A percentile compares a stretch with the other conserved stretches of the same genome.
Conservation (phyloP, 2,888 invertebrate genomes). For the Carabus problematicus region DNA sequence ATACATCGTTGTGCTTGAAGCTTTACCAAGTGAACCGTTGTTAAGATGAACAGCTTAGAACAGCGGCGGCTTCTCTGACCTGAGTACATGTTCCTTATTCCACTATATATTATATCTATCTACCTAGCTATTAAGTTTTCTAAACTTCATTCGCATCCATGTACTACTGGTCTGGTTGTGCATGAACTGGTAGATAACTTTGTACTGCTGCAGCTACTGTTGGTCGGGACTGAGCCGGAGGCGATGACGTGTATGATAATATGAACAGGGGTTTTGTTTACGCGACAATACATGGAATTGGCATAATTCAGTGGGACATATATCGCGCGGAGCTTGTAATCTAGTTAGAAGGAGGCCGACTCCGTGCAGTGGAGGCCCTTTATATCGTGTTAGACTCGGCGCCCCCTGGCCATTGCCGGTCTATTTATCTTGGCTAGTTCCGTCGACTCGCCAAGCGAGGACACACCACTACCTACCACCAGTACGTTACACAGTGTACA, state of each 20-base stretch:
- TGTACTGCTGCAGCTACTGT: background rate
- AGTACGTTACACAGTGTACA: slow-evolving; percentile 4
- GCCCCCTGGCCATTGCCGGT: slow-evolving; percentile 56
- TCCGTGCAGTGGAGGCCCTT: slow-evolving; percentile 53
- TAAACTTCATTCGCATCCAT: no score
- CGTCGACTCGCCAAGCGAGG: slow-evolving; percentile 45
- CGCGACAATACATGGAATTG: slow-evolving; percentile 37
- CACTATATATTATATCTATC: no score
- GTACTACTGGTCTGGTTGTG: no score
- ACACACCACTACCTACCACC: slow-evolving; percentile 1
- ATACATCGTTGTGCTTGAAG: background rate
- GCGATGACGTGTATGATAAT: slow-evolving; percentile 31
- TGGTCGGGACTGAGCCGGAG: slow-evolving; percentile 20
- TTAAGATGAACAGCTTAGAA: no score
- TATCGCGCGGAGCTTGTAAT: slow-evolving; percentile 53
- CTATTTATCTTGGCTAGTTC: slow-evolving; percentile 60
- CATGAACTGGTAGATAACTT: background rate
- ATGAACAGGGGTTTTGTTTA: slow-evolving; percentile 14
- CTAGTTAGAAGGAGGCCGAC: slow-evolving; percentile 55
- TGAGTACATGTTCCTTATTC: no score
- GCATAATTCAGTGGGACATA: slow-evolving; percentile 49
- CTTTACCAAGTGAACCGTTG: no score
- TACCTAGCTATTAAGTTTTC: no score
- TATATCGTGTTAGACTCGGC: slow-evolving; percentile 59
- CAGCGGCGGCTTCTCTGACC: no score